Percentiles rank a stretch among this genome's conserved stretches.
phyloP scores from a whole-genome alignment of 2,888 invertebrate genomes.

The Drosophila incognita region DNA sequence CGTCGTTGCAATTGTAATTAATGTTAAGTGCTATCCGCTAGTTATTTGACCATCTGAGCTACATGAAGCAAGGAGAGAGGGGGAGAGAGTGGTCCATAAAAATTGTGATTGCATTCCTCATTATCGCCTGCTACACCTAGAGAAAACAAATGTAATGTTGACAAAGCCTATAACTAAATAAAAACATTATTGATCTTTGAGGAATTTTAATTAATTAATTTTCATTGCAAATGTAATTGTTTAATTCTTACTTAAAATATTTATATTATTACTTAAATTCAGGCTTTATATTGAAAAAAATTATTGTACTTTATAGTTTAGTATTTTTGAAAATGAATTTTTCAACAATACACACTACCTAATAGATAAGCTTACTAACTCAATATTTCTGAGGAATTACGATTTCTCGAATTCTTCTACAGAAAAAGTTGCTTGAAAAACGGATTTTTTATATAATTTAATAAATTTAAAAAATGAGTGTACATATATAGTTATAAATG shows the following conservation, averaged over 20 bases:
- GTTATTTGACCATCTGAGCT: conserved; percentile 25
- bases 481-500: not conserved
- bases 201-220: not conserved
- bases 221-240: too few species aligned
- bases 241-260: not conserved
- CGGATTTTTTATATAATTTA: not conserved
- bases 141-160: conserved; percentile 5
- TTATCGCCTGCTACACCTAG: conserved; percentile 32
- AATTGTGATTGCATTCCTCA: conserved; percentile 49
- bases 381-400: not conserved
- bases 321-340: not conserved
- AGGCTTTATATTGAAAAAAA: too few species aligned
- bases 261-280: too few species aligned
- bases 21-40: conserved; percentile 55
- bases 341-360: not conserved
- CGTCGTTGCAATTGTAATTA: conserved; percentile 58
- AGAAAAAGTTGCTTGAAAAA: not conserved
- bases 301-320: not conserved
- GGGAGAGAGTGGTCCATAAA: conserved; percentile 9
- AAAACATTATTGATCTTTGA: not conserved
- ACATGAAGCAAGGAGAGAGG: not conserved
- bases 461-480: not conserved
- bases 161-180: not conserved
- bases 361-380: not conserved
- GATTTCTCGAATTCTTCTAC: not conserved